Evolutionary conservation across 2,113 vertebrate species (phyloP).

Genomic region (Osmerus mordax): DNA sequence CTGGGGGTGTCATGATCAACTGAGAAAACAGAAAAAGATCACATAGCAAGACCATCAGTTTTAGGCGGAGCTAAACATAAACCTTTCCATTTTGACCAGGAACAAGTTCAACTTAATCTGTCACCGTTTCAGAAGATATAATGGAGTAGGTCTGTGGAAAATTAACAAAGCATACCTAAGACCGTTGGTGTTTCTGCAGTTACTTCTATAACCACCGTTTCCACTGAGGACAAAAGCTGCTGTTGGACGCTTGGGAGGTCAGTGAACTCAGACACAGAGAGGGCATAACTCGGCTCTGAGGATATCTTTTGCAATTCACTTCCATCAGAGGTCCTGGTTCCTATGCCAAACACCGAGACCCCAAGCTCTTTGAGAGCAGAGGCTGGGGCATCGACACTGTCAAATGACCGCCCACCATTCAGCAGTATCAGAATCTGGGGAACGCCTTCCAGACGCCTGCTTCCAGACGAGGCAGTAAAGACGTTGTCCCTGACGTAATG

Average conservation of each 20-base stretch:
- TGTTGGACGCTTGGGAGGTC: slow-evolving; percentile 26
- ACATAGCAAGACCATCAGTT: background rate
- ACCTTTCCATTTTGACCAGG: no score
- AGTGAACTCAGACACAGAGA: slow-evolving; percentile 24
- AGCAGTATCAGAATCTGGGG: slow-evolving; percentile 37
- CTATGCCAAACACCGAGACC: no score
- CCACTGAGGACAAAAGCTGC: slow-evolving; percentile 18
- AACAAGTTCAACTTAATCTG: no score
- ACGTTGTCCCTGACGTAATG: slow-evolving; percentile 42
- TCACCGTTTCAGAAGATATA: background rate
- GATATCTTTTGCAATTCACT: slow-evolving; percentile 9
- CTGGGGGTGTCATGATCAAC: slow-evolving; percentile 7
- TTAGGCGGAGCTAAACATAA: no score
- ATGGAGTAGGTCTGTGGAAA: background rate
- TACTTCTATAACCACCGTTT: background rate
- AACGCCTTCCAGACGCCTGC: slow-evolving; percentile 25
- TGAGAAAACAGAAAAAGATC: slow-evolving; percentile 9
- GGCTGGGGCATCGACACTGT: slow-evolving; percentile 25
- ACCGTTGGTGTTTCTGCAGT: slow-evolving; percentile 16
- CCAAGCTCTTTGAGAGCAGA: no score
- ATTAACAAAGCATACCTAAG: slow-evolving; percentile 61
- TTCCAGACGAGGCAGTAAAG: slow-evolving; percentile 23
- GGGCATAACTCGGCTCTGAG: slow-evolving; percentile 6
- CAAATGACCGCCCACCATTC: slow-evolving; percentile 20
- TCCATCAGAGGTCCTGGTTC: no score